Evolutionary conservation across 2,113 vertebrate genomes (phyloP).

Genomic region (Ramphastos sulfuratus): DNA sequence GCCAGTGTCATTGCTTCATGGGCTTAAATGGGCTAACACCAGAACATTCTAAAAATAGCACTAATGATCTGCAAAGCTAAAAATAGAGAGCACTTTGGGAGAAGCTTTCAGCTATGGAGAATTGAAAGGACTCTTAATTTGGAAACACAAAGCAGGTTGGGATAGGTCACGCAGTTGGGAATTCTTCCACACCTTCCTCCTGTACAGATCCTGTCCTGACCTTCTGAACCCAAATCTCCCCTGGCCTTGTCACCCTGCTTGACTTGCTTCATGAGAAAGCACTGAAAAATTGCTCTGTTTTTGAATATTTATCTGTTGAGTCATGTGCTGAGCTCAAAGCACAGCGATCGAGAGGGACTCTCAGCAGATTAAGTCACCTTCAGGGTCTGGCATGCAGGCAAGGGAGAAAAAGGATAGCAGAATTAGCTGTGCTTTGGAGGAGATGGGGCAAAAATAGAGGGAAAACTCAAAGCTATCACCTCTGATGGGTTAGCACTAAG

Average conservation of each 20-base stretch:
- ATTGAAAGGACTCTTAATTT: neutral
- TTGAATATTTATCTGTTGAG: slow-evolving; percentile 50
- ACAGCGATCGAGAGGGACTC: neutral
- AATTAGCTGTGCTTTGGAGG: neutral
- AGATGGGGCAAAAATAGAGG: too few species aligned
- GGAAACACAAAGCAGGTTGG: neutral
- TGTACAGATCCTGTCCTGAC: neutral
- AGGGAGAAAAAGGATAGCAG: neutral
- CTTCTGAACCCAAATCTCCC: neutral
- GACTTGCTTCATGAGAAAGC: neutral
- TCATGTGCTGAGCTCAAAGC: slow-evolving; percentile 5
- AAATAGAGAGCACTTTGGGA: neutral
- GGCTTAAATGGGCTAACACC: neutral
- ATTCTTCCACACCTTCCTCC: neutral
- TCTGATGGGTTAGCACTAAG: neutral
- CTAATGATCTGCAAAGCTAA: neutral
- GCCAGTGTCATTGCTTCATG: neutral
- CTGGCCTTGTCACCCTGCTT: slow-evolving; percentile 9
- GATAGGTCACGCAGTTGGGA: fast-evolving
- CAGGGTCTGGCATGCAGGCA: neutral
- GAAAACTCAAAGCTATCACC: neutral
- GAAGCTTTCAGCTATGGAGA: neutral
- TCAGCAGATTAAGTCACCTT: slow-evolving; percentile 39
- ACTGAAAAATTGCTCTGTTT: slow-evolving; percentile 9
- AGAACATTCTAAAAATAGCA: slow-evolving; percentile 24